Conservation (phyloP, 2,888 invertebrate species). For the Leucophenga maculata region DNA sequence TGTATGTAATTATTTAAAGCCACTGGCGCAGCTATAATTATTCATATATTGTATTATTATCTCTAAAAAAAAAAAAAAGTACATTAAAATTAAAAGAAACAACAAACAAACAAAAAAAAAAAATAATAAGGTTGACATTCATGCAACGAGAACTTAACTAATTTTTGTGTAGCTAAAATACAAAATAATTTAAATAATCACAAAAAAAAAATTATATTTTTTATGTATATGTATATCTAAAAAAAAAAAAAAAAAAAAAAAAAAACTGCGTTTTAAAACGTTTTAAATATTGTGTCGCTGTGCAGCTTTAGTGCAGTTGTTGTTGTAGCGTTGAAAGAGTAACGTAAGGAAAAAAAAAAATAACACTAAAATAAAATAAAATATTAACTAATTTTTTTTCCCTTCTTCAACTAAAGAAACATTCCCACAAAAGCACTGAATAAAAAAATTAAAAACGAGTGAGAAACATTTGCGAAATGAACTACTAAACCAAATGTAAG, state of each 20-base stretch:
- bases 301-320: slow-evolving; percentile 32
- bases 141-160: slow-evolving; percentile 13
- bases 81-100: slow-evolving; percentile 31
- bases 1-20: slow-evolving; percentile 45
- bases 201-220: background rate
- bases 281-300: slow-evolving; percentile 10
- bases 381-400: slow-evolving; percentile 10
- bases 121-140: slow-evolving; percentile 13
- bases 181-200: no score
- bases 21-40: slow-evolving; percentile 41
- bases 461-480: no score
- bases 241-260: background rate
- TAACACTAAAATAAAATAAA: slow-evolving; percentile 27
- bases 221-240: background rate
- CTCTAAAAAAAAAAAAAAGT: slow-evolving; percentile 26
- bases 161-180: slow-evolving; percentile 4
- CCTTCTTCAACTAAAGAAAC: slow-evolving; percentile 45
- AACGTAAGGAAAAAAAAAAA: slow-evolving; percentile 18
- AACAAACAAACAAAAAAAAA: no score
- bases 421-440: slow-evolving; percentile 55
- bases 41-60: slow-evolving; percentile 30
- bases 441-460: slow-evolving; percentile 32
- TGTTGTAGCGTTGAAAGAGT: slow-evolving; percentile 37
- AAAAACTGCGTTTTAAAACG: slow-evolving; percentile 7
- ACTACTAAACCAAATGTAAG: slow-evolving; percentile 40